Evolutionary conservation across 1,140 invertebrate species (phyloP), one percentile per base, ranked within the genome.

Genomic region (Ips nitidus): DNA sequence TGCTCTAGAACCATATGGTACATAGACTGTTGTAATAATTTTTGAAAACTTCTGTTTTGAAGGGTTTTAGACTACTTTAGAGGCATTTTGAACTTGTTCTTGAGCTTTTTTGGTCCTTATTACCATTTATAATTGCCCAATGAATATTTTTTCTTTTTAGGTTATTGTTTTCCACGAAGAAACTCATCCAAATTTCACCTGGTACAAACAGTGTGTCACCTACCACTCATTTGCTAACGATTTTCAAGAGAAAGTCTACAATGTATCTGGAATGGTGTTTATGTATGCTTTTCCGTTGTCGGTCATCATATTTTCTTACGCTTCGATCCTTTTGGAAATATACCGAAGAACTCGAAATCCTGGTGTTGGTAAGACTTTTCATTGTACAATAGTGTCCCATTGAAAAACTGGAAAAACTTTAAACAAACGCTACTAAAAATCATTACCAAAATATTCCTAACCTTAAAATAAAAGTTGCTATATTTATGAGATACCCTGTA

Each of bases 271-370:
- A 47, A 93, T 94, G 89, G 75, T 88, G 2, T 86, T 91, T 74
- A 94, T 96, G 89, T 97, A 97, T 80, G 87, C 87, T 41, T 82
- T 94, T 2, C 95, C 95, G 0, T 82, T 97, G 42, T 78, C 89
- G 41, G 88, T 94, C 53, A 96, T 97, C 64, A 88, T 94, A 53
- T 93, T 90, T 76, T 92, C 91, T 75, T 97, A 96, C 71, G 87
- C 87, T 0, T 90, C 93, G 52, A 96, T 97, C 59, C 83, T 97
- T 0, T 72, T 87, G 8, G 91, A 93, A 79, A 93, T 94, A 65
- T 89, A 87, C 68, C 83, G 83, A 38, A 82, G 88, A 67, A 87
- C 88, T 0, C 81, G 79, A 64, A 85, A 86, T 74, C 83, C 82
- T 2, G 71, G 79, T 38, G 82, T 83, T 78, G 86, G 86, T 87